Conservation (phyloP, 2,888 invertebrate species). For the Tanytarsus gracilentus region DNA sequence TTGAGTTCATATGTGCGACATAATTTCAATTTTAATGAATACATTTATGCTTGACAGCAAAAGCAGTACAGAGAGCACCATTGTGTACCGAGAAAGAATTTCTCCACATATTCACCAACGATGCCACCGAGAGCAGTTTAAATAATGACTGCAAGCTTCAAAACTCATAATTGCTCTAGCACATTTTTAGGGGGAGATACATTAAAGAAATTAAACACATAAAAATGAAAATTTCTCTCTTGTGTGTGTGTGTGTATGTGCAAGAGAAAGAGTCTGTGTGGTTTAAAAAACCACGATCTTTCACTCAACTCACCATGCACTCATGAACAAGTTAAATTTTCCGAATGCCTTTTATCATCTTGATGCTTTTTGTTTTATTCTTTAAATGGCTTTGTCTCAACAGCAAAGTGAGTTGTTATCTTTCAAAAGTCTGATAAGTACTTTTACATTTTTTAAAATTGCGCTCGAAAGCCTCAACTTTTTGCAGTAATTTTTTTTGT, state of each 20-base stretch:
- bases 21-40: conserved; percentile 14
- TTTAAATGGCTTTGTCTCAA: too few relatives aligned
- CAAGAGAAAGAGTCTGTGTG: too few relatives aligned
- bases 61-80: not conserved
- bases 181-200: not conserved
- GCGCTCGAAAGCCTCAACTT: too few relatives aligned
- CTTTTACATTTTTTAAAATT: too few relatives aligned
- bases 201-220: conserved; percentile 6
- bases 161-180: not conserved
- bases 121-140: conserved; percentile 9
- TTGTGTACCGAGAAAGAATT: not conserved
- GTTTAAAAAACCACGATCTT: too few relatives aligned
- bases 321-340: too few relatives aligned
- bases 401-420: too few relatives aligned
- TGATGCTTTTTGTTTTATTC: too few relatives aligned
- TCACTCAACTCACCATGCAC: too few relatives aligned
- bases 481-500: too few relatives aligned
- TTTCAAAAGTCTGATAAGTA: too few relatives aligned
- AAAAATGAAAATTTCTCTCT: not conserved
- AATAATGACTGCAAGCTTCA: conserved; percentile 13
- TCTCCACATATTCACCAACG: not conserved
- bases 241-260: not conserved
- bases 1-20: not conserved
- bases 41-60: not conserved
- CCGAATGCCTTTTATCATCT: too few relatives aligned